Evolutionary conservation across 2,113 vertebrate species (phyloP).

Genomic region (Pandion haliaetus): DNA sequence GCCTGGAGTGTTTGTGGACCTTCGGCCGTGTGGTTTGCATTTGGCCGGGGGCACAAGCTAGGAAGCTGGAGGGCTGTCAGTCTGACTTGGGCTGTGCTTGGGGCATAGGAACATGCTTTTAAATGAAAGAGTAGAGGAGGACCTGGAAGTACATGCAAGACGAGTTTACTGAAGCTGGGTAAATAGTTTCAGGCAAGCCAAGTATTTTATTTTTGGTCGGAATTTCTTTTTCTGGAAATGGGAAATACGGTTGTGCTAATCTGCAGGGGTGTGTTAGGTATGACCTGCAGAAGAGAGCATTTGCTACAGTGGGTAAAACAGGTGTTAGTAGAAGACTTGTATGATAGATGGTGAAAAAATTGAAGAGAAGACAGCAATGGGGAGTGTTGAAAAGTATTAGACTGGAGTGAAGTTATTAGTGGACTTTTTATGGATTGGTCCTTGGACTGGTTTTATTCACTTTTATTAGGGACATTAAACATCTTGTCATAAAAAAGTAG

Average conservation of each 20-base stretch:
- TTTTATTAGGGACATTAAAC: slow-evolving; percentile 11
- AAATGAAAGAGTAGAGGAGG: neutral
- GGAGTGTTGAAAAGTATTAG: neutral
- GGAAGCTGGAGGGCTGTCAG: neutral
- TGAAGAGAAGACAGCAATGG: neutral
- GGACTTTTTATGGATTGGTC: neutral
- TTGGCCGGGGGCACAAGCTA: neutral
- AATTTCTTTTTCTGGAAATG: neutral
- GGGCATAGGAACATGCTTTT: neutral
- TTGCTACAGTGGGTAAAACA: neutral
- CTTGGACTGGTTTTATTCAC: neutral
- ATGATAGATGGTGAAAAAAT: neutral
- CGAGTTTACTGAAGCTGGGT: neutral
- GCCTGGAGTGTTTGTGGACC: neutral
- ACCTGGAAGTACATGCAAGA: neutral
- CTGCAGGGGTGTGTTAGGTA: neutral
- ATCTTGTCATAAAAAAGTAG: neutral
- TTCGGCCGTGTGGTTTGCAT: neutral
- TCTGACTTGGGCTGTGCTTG: neutral
- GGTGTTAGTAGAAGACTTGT: neutral
- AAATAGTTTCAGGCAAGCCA: neutral
- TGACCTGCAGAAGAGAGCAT: neutral
- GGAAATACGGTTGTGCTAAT: neutral
- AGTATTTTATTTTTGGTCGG: neutral
- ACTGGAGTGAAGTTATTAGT: neutral